Conservation (phyloP, 2,888 invertebrate genomes). For the Koerneria pararmatus region DNA sequence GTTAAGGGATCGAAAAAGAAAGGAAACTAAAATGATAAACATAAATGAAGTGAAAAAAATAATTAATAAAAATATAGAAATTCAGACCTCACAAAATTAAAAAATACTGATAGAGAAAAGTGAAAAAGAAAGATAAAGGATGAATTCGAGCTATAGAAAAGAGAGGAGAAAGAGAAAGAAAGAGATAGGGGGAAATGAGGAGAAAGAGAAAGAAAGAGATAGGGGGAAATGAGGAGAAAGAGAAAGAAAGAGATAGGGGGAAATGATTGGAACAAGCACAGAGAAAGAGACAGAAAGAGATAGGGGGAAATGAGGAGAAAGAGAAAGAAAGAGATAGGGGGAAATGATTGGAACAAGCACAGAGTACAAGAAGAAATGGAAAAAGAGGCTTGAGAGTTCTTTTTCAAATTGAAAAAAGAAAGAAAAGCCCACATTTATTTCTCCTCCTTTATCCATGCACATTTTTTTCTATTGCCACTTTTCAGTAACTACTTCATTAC, state of each 20-base stretch:
- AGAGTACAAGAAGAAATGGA: slow-evolving; percentile 1
- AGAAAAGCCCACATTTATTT: background rate
- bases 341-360: background rate
- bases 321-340: background rate
- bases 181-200: slow-evolving; percentile 1
- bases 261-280: background rate
- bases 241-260: slow-evolving; percentile 8
- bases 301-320: slow-evolving; percentile 7
- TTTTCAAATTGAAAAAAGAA: background rate
- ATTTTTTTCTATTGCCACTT: background rate
- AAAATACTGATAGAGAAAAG: slow-evolving; percentile 7
- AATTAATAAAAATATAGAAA: background rate
- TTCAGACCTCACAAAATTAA: background rate
- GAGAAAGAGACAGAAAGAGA: slow-evolving; percentile 4
- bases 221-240: background rate
- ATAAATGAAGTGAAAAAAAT: slow-evolving; percentile 7
- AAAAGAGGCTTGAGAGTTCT: background rate
- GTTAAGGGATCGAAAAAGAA: background rate
- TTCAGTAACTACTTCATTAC: background rate
- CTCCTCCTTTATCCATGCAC: background rate
- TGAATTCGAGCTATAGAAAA: slow-evolving; percentile 10
- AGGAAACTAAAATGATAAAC: background rate
- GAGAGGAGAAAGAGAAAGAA: background rate
- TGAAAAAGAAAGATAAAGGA: background rate
- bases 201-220: slow-evolving; percentile 13